Percentiles rank a stretch among this genome's conserved stretches.
phyloP scores from a whole-genome alignment of 2,888 invertebrate species.

The Mystacides longicornis region DNA sequence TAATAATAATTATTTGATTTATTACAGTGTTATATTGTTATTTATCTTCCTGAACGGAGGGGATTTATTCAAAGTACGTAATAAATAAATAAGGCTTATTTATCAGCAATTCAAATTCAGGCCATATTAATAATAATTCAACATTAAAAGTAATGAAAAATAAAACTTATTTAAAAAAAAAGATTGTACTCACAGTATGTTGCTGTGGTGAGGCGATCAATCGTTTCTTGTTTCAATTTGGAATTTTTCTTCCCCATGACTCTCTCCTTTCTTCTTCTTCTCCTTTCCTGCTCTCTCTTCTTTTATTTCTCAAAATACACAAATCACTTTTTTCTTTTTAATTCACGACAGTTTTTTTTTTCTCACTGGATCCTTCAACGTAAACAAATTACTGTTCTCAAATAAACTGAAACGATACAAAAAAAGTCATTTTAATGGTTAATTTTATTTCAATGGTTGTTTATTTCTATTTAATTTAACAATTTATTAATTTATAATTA shows the following conservation, averaged over 20 bases:
- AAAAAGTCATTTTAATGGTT: neutral
- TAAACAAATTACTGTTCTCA: neutral
- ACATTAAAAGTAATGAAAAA: no score
- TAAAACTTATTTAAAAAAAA: no score
- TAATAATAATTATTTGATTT: no score
- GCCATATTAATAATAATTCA: no score
- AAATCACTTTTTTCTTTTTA: neutral
- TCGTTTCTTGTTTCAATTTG: slow-evolving; percentile 92
- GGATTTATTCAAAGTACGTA: no score
- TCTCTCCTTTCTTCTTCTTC: neutral
- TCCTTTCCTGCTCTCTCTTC: neutral
- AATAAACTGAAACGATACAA: neutral
- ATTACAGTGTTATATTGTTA: no score
- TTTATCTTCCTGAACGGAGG: no score
- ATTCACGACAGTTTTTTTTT: no score
- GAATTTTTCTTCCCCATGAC: slow-evolving; percentile 93
- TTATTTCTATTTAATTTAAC: neutral
- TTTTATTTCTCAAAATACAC: neutral
- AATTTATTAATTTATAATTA: neutral
- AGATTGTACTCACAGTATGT: slow-evolving; percentile 69
- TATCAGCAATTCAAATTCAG: no score
- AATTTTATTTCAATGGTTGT: neutral
- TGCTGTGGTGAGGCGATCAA: slow-evolving; percentile 82
- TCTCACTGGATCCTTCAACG: no score
- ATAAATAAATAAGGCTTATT: no score